These are phyloP conservation scores for Orthonevra nobilis DNA, from an alignment of 2,888 invertebrate species.

Conservation along the genomic window DNA sequence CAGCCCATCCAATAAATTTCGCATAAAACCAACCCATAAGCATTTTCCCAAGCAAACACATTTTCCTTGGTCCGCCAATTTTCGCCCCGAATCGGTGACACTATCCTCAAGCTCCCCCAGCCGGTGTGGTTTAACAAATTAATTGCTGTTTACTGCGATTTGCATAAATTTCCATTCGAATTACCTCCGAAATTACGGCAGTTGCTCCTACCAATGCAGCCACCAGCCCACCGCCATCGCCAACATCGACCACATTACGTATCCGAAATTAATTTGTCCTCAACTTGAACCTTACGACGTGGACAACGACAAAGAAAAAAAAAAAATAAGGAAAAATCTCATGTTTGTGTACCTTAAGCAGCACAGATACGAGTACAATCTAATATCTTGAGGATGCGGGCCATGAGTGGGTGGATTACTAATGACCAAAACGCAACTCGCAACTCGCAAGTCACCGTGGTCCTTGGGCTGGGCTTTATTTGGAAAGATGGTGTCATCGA, in stretches of 20 bases:
- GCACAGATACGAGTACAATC: not conserved
- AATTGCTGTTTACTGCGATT: slow-evolving; percentile 71
- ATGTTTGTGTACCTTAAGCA: slow-evolving; percentile 4
- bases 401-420: slow-evolving; percentile 59
- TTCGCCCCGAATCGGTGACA: not conserved
- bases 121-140: slow-evolving; percentile 63
- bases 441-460: slow-evolving; percentile 53
- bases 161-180: slow-evolving; percentile 70
- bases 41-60: slow-evolving; percentile 29
- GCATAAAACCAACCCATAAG: slow-evolving; percentile 49
- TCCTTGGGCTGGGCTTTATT: slow-evolving; percentile 53
- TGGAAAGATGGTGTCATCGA: slow-evolving; percentile 68
- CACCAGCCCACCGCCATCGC: slow-evolving; percentile 2
- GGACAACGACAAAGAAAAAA: too few species aligned
- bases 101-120: not conserved
- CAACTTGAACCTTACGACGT: too few species aligned
- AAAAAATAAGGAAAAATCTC: slow-evolving; percentile 28
- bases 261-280: slow-evolving; percentile 68
- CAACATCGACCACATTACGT: slow-evolving; percentile 46
- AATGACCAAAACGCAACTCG: slow-evolving; percentile 55
- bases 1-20: slow-evolving; percentile 65
- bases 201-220: slow-evolving; percentile 26
- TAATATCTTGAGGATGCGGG: too few species aligned
- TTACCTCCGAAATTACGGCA: slow-evolving; percentile 60
- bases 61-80: slow-evolving; percentile 16